phyloP scores from a whole-genome alignment of 2,888 invertebrate genomes.

The Cosmorhoe ocellata region DNA sequence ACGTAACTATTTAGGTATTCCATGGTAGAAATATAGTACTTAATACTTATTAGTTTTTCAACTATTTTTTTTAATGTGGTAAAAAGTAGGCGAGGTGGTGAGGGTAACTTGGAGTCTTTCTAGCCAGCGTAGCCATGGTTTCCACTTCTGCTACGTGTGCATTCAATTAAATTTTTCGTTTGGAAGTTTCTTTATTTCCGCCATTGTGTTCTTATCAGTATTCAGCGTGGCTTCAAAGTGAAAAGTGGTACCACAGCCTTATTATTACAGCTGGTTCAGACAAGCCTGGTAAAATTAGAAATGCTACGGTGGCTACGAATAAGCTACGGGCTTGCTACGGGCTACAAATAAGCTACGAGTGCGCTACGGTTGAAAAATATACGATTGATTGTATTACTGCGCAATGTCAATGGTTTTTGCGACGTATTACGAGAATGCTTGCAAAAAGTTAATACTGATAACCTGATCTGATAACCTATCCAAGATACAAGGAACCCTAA shows the following conservation, averaged over 20 bases:
- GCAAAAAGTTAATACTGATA: no score
- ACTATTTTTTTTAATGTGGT: no score
- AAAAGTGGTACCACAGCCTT: constrained; percentile 38
- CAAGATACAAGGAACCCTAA: no score
- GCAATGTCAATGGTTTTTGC: no score
- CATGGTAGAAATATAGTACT: no score
- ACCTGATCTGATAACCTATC: no score
- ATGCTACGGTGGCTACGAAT: constrained; percentile 1
- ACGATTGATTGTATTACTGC: not conserved
- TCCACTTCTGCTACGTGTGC: constrained; percentile 11
- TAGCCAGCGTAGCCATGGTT: no score
- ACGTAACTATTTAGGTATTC: no score
- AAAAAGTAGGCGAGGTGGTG: no score
- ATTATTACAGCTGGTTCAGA: constrained; percentile 24
- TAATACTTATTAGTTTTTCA: no score
- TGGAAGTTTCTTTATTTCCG: constrained; percentile 44
- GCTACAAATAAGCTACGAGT: constrained; percentile 1
- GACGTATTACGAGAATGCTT: no score
- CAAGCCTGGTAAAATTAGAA: not conserved
- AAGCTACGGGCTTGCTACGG: constrained; percentile 4
- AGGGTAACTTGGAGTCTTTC: no score
- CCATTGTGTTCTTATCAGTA: constrained; percentile 62
- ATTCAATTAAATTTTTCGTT: constrained; percentile 40
- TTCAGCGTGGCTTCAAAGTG: constrained; percentile 45
- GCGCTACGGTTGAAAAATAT: not conserved